Conservation (phyloP, 2,113 vertebrate species). For the Panthera tigris region DNA sequence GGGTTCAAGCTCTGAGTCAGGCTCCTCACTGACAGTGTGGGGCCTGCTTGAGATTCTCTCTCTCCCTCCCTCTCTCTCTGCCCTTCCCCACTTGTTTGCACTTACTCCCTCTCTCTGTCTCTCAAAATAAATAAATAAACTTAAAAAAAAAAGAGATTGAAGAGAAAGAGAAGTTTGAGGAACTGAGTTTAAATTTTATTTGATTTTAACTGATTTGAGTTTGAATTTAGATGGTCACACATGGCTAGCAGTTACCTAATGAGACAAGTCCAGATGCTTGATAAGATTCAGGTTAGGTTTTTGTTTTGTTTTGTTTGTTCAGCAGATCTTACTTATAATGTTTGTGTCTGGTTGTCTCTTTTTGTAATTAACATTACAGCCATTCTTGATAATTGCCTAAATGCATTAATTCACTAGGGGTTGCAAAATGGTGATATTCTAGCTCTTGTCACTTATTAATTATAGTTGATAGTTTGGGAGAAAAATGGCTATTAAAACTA, state of each 20-base stretch:
- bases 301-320: not conserved
- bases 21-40: too few species aligned
- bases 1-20: too few species aligned
- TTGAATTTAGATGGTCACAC: constrained; percentile 29
- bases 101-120: too few species aligned
- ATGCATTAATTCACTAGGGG: not conserved
- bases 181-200: constrained; percentile 9
- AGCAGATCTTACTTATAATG: not conserved
- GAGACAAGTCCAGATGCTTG: not conserved
- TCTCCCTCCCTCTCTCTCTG: too few species aligned
- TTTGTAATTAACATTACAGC: not conserved
- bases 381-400: not conserved
- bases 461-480: not conserved
- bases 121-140: too few species aligned
- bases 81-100: too few species aligned
- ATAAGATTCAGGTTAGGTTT: not conserved
- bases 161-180: not conserved
- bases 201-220: constrained; percentile 37
- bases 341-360: constrained; percentile 33
- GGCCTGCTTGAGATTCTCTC: too few species aligned
- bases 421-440: not conserved
- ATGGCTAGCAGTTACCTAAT: not conserved
- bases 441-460: constrained; percentile 4
- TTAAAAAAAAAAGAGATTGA: not conserved
- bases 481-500: constrained; percentile 28